phyloP scores from a whole-genome alignment of 2,797 vertebrate species.

The Falco biarmicus region DNA sequence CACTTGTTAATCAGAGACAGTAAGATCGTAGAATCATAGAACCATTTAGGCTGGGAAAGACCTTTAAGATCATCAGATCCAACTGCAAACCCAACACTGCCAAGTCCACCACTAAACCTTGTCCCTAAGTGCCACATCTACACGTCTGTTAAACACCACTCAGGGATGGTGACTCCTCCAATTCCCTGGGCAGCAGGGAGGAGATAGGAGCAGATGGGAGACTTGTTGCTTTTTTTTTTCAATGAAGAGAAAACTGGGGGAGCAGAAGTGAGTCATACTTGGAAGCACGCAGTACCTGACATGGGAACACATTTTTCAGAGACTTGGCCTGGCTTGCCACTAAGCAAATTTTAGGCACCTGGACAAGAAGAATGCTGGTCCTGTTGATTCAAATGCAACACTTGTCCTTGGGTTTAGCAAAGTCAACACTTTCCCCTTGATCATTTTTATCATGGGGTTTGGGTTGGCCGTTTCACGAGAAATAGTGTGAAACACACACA shows the following conservation, averaged over 20 bases:
- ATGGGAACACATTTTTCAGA: background rate
- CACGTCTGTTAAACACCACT: background rate
- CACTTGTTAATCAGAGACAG: background rate
- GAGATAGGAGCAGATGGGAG: background rate
- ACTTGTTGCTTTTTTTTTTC: background rate
- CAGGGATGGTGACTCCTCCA: too few relatives aligned
- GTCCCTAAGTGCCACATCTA: background rate
- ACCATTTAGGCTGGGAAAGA: background rate
- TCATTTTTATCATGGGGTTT: background rate
- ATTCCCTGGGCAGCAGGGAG: background rate
- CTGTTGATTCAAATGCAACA: background rate
- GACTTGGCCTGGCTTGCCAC: background rate
- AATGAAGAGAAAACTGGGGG: background rate
- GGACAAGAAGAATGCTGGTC: background rate
- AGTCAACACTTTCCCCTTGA: background rate
- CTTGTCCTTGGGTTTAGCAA: background rate
- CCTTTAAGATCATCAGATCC: background rate
- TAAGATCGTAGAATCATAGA: background rate
- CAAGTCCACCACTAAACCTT: background rate
- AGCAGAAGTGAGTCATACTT: constrained; percentile 1
- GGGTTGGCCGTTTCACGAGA: background rate
- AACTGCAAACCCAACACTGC: background rate
- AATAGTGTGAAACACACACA: background rate
- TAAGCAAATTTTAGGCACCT: background rate
- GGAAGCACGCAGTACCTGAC: background rate